Evolutionary conservation across 2,113 vertebrate genomes (phyloP).

Genomic region (Symphodus melops): DNA sequence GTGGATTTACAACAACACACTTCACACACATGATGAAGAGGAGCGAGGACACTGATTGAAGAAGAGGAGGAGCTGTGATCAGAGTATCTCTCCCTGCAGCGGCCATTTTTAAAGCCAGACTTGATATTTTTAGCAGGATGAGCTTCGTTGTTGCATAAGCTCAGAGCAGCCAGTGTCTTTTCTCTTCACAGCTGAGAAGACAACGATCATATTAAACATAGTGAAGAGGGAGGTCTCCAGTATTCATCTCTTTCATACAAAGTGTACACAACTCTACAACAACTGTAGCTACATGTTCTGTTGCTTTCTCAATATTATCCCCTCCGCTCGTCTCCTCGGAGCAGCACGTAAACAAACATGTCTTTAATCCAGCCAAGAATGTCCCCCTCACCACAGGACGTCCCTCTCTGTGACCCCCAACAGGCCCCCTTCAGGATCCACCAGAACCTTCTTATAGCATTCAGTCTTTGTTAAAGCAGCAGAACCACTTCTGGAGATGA

Average conservation of each 20-base stretch:
- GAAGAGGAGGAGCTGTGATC: no score
- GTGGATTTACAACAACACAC: no score
- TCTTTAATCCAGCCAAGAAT: constrained; percentile 72
- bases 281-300: constrained; percentile 11
- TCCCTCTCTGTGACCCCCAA: constrained; percentile 45
- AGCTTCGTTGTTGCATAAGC: constrained; percentile 43
- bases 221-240: not conserved
- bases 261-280: constrained; percentile 8
- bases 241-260: constrained; percentile 32
- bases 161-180: constrained; percentile 1
- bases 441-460: constrained; percentile 17
- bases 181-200: constrained; percentile 5
- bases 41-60: no score
- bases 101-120: constrained; percentile 28
- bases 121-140: constrained; percentile 50
- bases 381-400: constrained; percentile 65
- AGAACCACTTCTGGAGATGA: no score
- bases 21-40: no score
- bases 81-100: constrained; percentile 13
- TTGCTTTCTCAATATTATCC: constrained; percentile 30
- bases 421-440: constrained; percentile 49
- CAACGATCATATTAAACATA: not conserved
- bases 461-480: no score
- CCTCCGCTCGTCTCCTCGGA: constrained; percentile 34
- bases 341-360: constrained; percentile 67